Conservation (phyloP, 2,113 vertebrate genomes). For the Eulacestoma nigropectus region DNA sequence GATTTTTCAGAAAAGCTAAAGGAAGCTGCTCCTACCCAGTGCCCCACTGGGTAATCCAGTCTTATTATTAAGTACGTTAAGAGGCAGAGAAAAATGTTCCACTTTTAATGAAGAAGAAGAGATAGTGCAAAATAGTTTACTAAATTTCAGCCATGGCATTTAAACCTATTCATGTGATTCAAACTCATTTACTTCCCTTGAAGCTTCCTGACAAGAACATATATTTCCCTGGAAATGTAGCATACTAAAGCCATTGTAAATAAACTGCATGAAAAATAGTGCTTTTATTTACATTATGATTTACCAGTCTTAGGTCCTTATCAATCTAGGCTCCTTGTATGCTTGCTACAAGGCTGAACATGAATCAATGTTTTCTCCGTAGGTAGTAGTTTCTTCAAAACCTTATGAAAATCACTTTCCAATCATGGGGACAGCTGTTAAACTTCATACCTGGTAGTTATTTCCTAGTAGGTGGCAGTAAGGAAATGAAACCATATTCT, state of each 20-base stretch:
- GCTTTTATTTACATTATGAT: conserved; percentile 68
- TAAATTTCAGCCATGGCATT: conserved; percentile 70
- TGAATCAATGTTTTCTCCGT: conserved; percentile 44
- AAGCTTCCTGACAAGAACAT: conserved; percentile 75
- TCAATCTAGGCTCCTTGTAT: conserved; percentile 54
- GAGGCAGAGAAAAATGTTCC: conserved; percentile 54
- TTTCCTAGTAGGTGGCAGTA: conserved; percentile 14
- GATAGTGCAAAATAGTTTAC: conserved; percentile 66
- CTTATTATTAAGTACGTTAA: conserved; percentile 47
- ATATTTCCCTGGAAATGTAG: conserved; percentile 71
- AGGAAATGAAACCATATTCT: conserved; percentile 44
- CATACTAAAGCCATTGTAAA: conserved; percentile 69
- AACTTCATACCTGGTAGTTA: conserved; percentile 34
- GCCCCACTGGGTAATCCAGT: neutral
- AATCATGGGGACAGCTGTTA: conserved; percentile 44
- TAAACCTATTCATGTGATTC: conserved; percentile 73
- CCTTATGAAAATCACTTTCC: conserved; percentile 46
- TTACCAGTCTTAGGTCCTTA: conserved; percentile 56
- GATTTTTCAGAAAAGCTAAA: conserved; percentile 51
- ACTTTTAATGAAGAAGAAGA: conserved; percentile 69
- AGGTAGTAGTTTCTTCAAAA: conserved; percentile 42
- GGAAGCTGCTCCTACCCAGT: neutral
- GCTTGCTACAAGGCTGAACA: conserved; percentile 19
- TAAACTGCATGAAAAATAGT: conserved; percentile 66
- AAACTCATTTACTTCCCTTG: conserved; percentile 74